A percentile compares a stretch with the other conserved stretches of the same genome.
Evolutionary conservation across 2,888 invertebrate species (phyloP).

Genomic region (Autographa gamma): DNA sequence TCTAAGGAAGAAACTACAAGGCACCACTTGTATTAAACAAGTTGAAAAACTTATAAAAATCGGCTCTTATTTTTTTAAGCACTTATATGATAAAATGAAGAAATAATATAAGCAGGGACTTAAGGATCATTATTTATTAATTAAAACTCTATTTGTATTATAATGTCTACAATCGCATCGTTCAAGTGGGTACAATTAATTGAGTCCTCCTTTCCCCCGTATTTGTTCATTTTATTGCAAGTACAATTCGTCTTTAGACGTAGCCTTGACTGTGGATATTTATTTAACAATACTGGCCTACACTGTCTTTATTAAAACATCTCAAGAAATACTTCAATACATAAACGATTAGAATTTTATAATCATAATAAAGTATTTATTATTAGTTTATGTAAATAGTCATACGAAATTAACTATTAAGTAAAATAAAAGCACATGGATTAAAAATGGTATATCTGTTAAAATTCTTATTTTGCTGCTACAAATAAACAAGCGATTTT

Average conservation of each 20-base stretch:
- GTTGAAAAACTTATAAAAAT: not conserved
- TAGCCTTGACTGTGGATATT: constrained; percentile 13
- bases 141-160: constrained; percentile 13
- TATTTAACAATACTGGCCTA: constrained; percentile 6
- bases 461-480: too few relatives aligned
- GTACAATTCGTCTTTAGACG: constrained; percentile 8
- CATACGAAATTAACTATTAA: too few relatives aligned
- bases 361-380: too few relatives aligned
- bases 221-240: constrained; percentile 17
- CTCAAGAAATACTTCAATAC: not conserved
- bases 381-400: too few relatives aligned
- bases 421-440: not conserved
- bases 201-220: constrained; percentile 3
- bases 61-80: not conserved
- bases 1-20: too few relatives aligned
- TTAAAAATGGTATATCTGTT: too few relatives aligned
- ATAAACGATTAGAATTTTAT: not conserved
- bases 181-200: constrained; percentile 16
- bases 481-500: not conserved
- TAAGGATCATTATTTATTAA: constrained; percentile 6
- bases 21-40: too few relatives aligned
- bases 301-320: not conserved
- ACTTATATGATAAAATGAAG: not conserved
- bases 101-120: not conserved
- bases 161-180: constrained; percentile 5